phyloP scores from a whole-genome alignment of 2,888 invertebrate species.

The Rotaria sp. region DNA sequence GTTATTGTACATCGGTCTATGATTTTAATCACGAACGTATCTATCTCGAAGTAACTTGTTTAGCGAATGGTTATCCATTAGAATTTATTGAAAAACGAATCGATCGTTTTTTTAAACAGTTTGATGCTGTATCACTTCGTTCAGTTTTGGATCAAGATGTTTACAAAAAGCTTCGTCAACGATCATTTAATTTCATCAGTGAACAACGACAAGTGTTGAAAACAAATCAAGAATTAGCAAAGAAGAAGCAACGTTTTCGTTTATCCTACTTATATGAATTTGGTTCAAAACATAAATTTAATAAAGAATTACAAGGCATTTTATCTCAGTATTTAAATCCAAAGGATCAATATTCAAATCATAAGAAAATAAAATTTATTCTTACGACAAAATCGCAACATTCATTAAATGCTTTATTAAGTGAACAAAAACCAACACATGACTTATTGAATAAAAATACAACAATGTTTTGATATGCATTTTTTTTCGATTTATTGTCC shows the following conservation, averaged over 20 bases:
- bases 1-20: not conserved
- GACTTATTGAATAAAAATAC: not conserved
- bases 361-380: not conserved
- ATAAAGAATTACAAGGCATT: not conserved
- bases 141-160: not conserved
- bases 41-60: not conserved
- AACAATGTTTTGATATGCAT: no score
- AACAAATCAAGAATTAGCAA: not conserved
- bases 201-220: not conserved
- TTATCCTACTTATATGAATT: not conserved
- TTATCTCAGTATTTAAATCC: not conserved
- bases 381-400: not conserved
- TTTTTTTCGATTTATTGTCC: no score
- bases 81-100: not conserved
- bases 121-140: not conserved
- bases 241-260: not conserved
- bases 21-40: not conserved
- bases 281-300: not conserved
- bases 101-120: not conserved
- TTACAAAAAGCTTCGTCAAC: not conserved
- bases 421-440: not conserved
- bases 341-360: not conserved
- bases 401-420: not conserved
- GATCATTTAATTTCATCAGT: not conserved
- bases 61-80: not conserved